Conservation (phyloP, 2,888 invertebrate species). For the Eupithecia tripunctaria region DNA sequence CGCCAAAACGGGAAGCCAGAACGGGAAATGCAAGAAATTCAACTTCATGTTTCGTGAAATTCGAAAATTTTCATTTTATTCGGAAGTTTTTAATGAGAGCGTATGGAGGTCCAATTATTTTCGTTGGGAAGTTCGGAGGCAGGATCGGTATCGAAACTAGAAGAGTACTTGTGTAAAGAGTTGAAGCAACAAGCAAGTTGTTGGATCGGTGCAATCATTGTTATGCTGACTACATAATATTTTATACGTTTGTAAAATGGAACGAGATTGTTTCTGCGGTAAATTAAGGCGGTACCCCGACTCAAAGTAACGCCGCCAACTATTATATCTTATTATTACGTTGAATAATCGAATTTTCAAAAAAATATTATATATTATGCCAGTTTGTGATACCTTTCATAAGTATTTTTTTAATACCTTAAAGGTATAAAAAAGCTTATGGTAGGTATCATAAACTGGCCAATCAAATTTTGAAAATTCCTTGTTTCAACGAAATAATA, state of each 20-base stretch:
- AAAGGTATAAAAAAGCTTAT: too few species aligned
- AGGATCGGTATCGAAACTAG: slow-evolving; percentile 1
- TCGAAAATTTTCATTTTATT: slow-evolving; percentile 13
- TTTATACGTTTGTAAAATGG: not conserved
- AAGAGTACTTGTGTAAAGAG: slow-evolving; percentile 11
- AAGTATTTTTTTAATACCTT: too few species aligned
- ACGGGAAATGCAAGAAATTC: slow-evolving; percentile 30
- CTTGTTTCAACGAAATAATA: too few species aligned
- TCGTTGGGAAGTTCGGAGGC: not conserved
- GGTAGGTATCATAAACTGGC: too few species aligned
- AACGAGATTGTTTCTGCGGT: not conserved
- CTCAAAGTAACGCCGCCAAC: too few species aligned
- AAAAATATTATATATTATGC: too few species aligned
- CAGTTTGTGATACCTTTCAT: too few species aligned
- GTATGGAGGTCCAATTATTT: slow-evolving; percentile 4
- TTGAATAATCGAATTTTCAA: too few species aligned
- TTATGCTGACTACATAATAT: not conserved
- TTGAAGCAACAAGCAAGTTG: slow-evolving; percentile 13
- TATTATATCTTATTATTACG: too few species aligned
- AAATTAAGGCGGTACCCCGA: too few species aligned
- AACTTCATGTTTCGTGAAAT: not conserved
- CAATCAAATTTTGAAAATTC: too few species aligned
- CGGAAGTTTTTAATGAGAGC: slow-evolving; percentile 24
- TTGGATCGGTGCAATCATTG: not conserved
- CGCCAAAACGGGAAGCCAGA: slow-evolving; percentile 46